Conservation (phyloP, 2,113 vertebrate species). For the Carollia perspicillata region DNA sequence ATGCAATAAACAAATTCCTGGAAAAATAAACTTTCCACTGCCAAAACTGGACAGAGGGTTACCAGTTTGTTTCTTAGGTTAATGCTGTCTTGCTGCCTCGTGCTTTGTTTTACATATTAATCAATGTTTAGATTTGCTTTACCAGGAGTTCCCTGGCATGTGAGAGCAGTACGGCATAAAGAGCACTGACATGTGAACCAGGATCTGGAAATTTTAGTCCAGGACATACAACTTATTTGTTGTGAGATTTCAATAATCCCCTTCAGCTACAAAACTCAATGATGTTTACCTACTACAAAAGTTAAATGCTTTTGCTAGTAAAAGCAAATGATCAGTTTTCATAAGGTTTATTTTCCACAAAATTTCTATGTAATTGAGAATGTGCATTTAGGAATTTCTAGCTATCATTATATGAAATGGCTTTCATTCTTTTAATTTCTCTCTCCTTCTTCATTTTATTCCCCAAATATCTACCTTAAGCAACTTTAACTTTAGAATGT, state of each 20-base stretch:
- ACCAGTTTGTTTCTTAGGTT: neutral
- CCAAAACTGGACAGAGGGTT: neutral
- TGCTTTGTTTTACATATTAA: neutral
- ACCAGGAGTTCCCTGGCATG: neutral
- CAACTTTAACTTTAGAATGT: slow-evolving; percentile 40
- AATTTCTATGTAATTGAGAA: slow-evolving; percentile 31
- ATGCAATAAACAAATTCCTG: slow-evolving; percentile 2
- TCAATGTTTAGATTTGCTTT: neutral
- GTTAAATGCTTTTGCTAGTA: slow-evolving; percentile 27
- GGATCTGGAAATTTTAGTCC: neutral
- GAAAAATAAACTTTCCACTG: neutral
- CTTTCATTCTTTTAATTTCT: neutral
- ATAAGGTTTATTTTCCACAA: slow-evolving; percentile 24
- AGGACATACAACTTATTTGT: slow-evolving; percentile 20
- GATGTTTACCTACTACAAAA: slow-evolving; percentile 31
- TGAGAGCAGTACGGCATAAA: neutral
- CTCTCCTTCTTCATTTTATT: neutral
- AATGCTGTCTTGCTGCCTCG: neutral
- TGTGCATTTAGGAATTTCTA: neutral
- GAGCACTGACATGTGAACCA: neutral
- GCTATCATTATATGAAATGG: neutral
- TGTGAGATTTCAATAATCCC: slow-evolving; percentile 4
- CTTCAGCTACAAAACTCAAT: slow-evolving; percentile 45
- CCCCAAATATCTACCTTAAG: neutral
- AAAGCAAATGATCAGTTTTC: slow-evolving; percentile 5